Conservation (phyloP, 2,888 invertebrate genomes). For the Seladonia tumulorum region DNA sequence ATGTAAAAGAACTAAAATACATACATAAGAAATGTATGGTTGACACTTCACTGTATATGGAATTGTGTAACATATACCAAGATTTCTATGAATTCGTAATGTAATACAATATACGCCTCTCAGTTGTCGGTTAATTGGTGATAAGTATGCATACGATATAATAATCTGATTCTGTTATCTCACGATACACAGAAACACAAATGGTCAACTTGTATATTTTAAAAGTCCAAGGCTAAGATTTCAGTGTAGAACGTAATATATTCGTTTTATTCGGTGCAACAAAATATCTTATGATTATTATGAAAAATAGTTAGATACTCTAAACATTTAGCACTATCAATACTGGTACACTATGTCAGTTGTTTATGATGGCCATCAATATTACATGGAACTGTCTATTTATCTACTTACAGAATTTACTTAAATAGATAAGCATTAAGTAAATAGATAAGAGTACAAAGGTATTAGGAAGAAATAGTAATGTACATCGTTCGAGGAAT, state of each 20-base stretch:
- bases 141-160: conserved; percentile 33
- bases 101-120: conserved; percentile 30
- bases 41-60: conserved; percentile 54
- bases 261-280: neutral
- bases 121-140: conserved; percentile 41
- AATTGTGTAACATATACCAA: conserved; percentile 47
- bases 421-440: neutral
- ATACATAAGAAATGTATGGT: conserved; percentile 41
- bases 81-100: conserved; percentile 40
- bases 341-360: neutral
- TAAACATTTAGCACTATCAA: neutral
- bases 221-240: conserved; percentile 58
- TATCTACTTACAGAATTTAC: neutral
- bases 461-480: neutral
- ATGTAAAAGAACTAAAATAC: conserved; percentile 25
- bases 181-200: conserved; percentile 49
- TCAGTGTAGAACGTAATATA: conserved; percentile 49
- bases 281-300: conserved; percentile 1
- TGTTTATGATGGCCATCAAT: neutral
- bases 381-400: neutral
- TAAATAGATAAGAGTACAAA: neutral
- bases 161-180: conserved; percentile 37
- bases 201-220: conserved; percentile 27
- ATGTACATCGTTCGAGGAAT: neutral
- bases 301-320: conserved; percentile 16